These are phyloP conservation scores for Menura novaehollandiae DNA, from an alignment of 2,113 vertebrate species.

Conservation along the genomic window DNA sequence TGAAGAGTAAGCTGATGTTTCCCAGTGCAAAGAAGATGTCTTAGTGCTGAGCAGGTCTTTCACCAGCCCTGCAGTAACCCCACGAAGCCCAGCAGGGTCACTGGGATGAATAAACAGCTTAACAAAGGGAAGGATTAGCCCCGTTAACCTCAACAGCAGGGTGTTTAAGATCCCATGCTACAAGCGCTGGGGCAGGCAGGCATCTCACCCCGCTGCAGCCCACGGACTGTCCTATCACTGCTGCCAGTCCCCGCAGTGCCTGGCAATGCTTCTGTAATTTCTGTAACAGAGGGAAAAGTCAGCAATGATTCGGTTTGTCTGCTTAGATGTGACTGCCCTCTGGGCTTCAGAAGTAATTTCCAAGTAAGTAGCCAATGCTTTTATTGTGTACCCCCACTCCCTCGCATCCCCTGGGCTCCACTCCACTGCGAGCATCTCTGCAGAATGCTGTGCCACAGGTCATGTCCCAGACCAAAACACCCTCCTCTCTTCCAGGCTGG, in stretches of 20 bases:
- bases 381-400: fast-evolving
- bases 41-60: background rate
- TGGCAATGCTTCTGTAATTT: background rate
- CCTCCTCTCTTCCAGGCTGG: background rate
- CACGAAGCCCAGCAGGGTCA: background rate
- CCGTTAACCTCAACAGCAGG: background rate
- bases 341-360: background rate
- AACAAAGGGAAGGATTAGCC: background rate
- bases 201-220: background rate
- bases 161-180: background rate
- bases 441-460: background rate
- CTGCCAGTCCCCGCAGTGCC: background rate
- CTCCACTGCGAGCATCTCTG: background rate
- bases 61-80: background rate
- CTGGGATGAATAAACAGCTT: background rate
- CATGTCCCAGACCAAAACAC: background rate
- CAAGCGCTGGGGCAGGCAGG: background rate
- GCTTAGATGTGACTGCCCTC: background rate
- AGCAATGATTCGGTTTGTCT: fast-evolving
- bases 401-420: fast-evolving
- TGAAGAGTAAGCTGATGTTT: background rate
- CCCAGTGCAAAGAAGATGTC: background rate
- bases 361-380: background rate
- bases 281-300: background rate
- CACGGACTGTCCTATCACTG: background rate